Evolutionary conservation across 2,113 vertebrate species (phyloP).

Genomic region (Theristicus caerulescens): DNA sequence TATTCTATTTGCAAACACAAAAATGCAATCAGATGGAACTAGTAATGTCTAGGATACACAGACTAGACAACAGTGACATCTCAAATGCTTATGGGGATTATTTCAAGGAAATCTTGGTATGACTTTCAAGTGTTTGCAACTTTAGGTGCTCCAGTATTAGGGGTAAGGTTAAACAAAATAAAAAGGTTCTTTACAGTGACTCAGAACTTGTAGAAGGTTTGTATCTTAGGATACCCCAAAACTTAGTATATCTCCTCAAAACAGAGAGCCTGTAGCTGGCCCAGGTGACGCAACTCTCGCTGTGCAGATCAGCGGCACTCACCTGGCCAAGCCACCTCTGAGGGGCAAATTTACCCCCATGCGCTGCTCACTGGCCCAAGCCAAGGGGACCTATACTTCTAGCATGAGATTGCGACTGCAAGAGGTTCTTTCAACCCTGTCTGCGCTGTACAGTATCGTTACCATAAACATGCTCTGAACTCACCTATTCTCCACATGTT

Average conservation of each 20-base stretch:
- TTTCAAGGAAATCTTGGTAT: background rate
- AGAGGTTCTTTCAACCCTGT: background rate
- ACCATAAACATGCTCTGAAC: background rate
- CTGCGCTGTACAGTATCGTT: rapidly evolving
- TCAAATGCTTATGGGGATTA: background rate
- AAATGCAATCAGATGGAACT: constrained; percentile 5
- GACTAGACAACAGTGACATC: background rate
- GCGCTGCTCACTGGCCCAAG: rapidly evolving
- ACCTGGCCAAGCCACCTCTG: background rate
- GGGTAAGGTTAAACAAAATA: background rate
- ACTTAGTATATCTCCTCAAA: background rate
- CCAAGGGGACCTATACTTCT: too few relatives aligned
- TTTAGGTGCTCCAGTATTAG: background rate
- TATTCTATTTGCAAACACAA: constrained; percentile 29
- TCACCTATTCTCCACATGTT: rapidly evolving
- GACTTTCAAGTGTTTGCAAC: background rate
- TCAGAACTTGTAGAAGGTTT: background rate
- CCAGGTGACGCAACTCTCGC: background rate
- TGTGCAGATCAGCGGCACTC: background rate
- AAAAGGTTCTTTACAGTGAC: background rate
- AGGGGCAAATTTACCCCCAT: background rate
- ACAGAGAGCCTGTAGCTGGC: background rate
- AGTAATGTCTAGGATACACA: background rate
- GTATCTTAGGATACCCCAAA: background rate
- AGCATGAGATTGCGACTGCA: background rate